Evolutionary conservation across 2,888 invertebrate species (phyloP).

Genomic region (Lamellibrachia columna): DNA sequence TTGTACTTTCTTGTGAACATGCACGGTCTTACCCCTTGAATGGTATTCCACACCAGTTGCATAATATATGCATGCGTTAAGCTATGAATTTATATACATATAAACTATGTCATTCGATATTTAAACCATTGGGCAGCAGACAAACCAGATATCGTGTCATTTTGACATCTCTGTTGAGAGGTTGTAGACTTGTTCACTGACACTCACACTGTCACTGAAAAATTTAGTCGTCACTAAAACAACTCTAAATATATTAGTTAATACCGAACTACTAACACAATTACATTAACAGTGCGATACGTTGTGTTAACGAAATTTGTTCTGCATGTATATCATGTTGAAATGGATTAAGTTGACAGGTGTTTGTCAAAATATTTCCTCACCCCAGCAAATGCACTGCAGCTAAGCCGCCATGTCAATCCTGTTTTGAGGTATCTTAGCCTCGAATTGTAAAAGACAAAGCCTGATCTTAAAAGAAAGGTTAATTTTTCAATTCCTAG

Average conservation of each 20-base stretch:
- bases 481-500: neutral
- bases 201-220: neutral
- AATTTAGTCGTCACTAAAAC: neutral
- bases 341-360: neutral
- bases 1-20: neutral
- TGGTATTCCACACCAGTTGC: neutral
- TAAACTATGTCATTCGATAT: neutral
- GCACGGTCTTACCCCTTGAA: neutral
- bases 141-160: neutral
- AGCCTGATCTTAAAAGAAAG: neutral
- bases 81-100: neutral
- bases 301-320: neutral
- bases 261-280: slow-evolving; percentile 8
- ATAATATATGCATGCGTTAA: neutral
- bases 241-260: neutral
- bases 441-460: slow-evolving; percentile 12
- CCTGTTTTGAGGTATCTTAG: slow-evolving; percentile 24
- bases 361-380: slow-evolving; percentile 34
- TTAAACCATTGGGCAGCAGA: neutral
- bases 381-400: slow-evolving; percentile 60
- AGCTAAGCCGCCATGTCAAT: slow-evolving; percentile 59
- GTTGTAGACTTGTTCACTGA: neutral
- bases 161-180: neutral
- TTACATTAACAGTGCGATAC: neutral
- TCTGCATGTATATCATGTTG: neutral